Evolutionary conservation across 2,888 invertebrate species (phyloP), one percentile per base, ranked within the genome.

Genomic region (Congeria kusceri): DNA sequence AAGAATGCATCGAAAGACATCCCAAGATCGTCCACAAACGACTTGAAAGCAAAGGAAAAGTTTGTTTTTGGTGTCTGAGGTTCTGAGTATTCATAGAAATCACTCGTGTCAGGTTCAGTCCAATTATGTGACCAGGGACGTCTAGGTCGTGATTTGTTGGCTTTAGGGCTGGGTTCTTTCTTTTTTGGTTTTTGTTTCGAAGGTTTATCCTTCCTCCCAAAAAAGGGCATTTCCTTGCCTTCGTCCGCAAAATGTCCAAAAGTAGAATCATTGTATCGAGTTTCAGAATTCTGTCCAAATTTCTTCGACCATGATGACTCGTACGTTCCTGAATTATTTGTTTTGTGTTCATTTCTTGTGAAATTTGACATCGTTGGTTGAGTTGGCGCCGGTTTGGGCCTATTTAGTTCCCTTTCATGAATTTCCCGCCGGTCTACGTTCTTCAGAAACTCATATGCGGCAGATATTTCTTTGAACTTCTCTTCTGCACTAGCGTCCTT

Each of bases 391-490:
- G 29, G 49, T 58, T 77, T 83, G 39, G 77, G 74, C 62, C 71
- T 75, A 13, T 76, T 82, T 2, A 90, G 61, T 57, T 90, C 89
- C 68, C 89, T 72, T 59, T 87, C 86, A 64, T 85, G 80, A n/a
- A 90, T 85, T 57, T 88, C 88, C 66, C 90, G 56, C 25, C 89
- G 75, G 65, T 90, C 89, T 62, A 84, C 72, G 68, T 71, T 87
- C 70, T 91, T 91, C 5, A 92, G 79, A 61, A 84, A 82, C 29
- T 92, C 92, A 71, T 92, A 92, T 18, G 92, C 90, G 7, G 88
- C 89, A 13, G 86, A 81, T 25, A 92, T 90, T 80, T 92, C 89
- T 77, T 92, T 92, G 77, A 92, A 92, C 62, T 87, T 90, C 71
- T 92, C 92, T 66, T 91, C 92, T 3, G 92, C 92, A 4, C 87